Evolutionary conservation across 2,888 invertebrate species (phyloP).

Genomic region (Eucera pruinosa): DNA sequence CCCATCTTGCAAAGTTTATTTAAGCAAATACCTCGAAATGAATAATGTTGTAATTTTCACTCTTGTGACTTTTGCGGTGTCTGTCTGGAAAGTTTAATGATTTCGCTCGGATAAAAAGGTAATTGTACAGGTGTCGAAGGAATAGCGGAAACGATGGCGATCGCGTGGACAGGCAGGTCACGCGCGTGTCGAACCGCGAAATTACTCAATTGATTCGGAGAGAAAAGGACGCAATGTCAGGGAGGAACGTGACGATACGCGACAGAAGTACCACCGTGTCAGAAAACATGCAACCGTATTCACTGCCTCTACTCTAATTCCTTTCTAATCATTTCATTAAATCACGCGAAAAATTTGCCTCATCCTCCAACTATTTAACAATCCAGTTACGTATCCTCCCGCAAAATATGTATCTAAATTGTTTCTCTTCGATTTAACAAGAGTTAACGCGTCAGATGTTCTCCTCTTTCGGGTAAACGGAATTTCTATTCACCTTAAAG

Average conservation of each 20-base stretch:
- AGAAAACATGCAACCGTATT: slow-evolving; percentile 59
- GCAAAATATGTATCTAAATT: too few species aligned
- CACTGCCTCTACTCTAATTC: slow-evolving; percentile 37
- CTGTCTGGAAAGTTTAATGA: too few species aligned
- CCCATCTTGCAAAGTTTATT: too few species aligned
- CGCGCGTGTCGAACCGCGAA: slow-evolving; percentile 56
- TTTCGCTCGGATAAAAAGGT: too few species aligned
- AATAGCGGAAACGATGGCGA: slow-evolving; percentile 33
- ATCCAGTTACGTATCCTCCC: too few species aligned
- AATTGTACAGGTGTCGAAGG: slow-evolving; percentile 31
- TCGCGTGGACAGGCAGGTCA: slow-evolving; percentile 52
- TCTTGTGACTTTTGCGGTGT: too few species aligned
- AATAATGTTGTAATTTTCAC: too few species aligned
- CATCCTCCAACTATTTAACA: slow-evolving; percentile 19
- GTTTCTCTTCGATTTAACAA: too few species aligned
- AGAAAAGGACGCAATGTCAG: slow-evolving; percentile 64
- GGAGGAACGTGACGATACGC: slow-evolving; percentile 31
- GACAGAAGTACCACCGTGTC: slow-evolving; percentile 50
- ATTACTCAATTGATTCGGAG: slow-evolving; percentile 73
- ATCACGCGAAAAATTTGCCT: slow-evolving; percentile 43
- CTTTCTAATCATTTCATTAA: slow-evolving; percentile 49
- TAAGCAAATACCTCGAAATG: too few species aligned
- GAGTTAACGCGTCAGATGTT: too few species aligned
- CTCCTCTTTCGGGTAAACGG: too few species aligned
- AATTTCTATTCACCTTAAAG: too few species aligned